Evolutionary conservation across 2,888 invertebrate species (phyloP).

Genomic region (Gisinianus flammeolus): DNA sequence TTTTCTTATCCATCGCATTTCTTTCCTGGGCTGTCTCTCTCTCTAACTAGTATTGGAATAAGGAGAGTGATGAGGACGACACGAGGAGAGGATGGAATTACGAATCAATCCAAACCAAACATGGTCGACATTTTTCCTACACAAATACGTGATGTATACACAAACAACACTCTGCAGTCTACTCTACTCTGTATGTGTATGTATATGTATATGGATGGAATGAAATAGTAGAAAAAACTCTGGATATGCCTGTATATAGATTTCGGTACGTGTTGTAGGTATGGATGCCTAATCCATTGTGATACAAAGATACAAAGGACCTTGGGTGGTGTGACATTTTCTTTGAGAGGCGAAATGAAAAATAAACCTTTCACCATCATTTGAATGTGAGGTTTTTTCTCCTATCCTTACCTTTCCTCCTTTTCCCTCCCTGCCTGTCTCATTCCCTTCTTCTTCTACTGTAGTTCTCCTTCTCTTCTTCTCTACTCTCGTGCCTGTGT

Average conservation of each 20-base stretch:
- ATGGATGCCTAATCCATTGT: constrained; percentile 44
- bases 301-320: constrained; percentile 36
- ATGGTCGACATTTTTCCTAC: no score
- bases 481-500: background rate
- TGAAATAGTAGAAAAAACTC: no score
- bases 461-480: background rate
- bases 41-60: no score
- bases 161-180: background rate
- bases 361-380: constrained; percentile 45
- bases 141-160: no score
- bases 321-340: constrained; percentile 44
- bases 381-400: constrained; percentile 34
- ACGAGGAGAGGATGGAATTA: constrained; percentile 22
- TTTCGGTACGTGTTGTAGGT: no score
- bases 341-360: constrained; percentile 42
- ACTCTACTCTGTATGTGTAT: background rate
- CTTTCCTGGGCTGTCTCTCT: background rate
- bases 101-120: constrained; percentile 33
- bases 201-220: no score
- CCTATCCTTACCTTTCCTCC: constrained; percentile 1
- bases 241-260: no score
- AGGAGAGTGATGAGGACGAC: background rate
- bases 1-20: background rate
- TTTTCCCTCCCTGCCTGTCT: background rate
- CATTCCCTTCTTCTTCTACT: constrained; percentile 6